A percentile compares a stretch with the other conserved stretches of the same genome.
These are phyloP conservation scores for Acomys russatus DNA, from an alignment of 2,797 vertebrate species.

Conservation along the genomic window DNA sequence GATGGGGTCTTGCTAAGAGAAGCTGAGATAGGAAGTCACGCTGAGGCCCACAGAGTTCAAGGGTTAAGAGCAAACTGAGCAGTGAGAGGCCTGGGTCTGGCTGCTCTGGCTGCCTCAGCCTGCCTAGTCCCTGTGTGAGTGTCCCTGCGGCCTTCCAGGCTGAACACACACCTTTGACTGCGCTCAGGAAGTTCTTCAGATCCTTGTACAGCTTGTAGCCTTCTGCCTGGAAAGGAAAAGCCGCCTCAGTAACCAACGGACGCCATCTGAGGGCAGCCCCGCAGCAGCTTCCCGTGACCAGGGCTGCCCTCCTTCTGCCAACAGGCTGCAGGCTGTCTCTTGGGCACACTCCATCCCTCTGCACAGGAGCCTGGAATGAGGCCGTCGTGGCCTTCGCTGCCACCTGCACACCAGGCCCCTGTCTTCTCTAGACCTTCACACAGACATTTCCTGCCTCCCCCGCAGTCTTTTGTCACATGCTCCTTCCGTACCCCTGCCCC, in stretches of 20 bases:
- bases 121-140: background rate
- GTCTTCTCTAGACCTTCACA: slow-evolving; percentile 3
- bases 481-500: background rate
- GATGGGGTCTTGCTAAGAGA: background rate
- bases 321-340: background rate
- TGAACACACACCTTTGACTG: slow-evolving; percentile 92
- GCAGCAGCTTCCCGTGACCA: background rate
- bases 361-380: background rate
- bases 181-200: slow-evolving; percentile 93
- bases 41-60: background rate
- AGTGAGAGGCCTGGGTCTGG: background rate
- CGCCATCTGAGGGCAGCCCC: slow-evolving; percentile 24
- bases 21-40: background rate
- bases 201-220: slow-evolving; percentile 95
- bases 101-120: background rate
- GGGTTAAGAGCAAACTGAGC: background rate
- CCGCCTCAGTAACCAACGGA: slow-evolving; percentile 43
- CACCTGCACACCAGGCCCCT: background rate
- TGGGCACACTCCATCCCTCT: background rate
- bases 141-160: background rate
- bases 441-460: background rate
- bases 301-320: background rate
- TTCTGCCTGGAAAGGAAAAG: slow-evolving; percentile 90
- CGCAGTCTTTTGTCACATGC: background rate
- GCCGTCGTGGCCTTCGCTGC: too few relatives aligned